phyloP scores from a whole-genome alignment of 2,797 vertebrate species.

The Tokudaia tokunoshimensis region DNA sequence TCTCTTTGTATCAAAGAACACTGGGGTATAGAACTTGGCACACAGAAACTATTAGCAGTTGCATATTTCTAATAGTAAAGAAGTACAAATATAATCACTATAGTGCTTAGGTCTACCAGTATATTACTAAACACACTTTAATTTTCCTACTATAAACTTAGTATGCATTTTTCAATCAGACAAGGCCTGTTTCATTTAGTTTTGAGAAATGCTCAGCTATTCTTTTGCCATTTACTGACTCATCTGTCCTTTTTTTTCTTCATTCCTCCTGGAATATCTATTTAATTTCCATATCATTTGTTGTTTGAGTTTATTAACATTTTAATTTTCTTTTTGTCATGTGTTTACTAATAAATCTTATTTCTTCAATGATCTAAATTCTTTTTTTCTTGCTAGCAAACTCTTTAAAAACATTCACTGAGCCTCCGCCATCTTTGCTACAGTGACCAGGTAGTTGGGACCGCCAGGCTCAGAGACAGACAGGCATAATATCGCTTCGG shows the following conservation, averaged over 20 bases:
- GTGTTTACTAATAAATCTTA: neutral
- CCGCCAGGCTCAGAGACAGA: too few species aligned
- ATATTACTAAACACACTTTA: neutral
- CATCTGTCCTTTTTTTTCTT: neutral
- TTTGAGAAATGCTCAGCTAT: neutral
- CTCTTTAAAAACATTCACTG: neutral
- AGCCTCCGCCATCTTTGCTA: too few species aligned
- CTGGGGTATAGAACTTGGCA: neutral
- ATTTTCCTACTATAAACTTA: conserved; percentile 9
- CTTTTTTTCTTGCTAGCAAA: neutral
- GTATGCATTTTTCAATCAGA: neutral
- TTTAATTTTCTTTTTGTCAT: conserved; percentile 16
- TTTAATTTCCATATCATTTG: neutral
- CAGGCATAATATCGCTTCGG: too few species aligned
- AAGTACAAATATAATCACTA: neutral
- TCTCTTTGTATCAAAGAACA: neutral
- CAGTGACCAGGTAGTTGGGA: too few species aligned
- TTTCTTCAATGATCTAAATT: conserved; percentile 1
- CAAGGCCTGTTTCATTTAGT: neutral
- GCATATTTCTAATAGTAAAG: neutral
- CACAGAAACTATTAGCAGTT: neutral
- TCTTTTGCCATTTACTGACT: neutral
- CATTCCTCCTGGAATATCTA: neutral
- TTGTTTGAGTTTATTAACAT: neutral
- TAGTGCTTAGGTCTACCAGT: neutral